Conservation (phyloP, 2,888 invertebrate species). For the Odontothrips loti region DNA sequence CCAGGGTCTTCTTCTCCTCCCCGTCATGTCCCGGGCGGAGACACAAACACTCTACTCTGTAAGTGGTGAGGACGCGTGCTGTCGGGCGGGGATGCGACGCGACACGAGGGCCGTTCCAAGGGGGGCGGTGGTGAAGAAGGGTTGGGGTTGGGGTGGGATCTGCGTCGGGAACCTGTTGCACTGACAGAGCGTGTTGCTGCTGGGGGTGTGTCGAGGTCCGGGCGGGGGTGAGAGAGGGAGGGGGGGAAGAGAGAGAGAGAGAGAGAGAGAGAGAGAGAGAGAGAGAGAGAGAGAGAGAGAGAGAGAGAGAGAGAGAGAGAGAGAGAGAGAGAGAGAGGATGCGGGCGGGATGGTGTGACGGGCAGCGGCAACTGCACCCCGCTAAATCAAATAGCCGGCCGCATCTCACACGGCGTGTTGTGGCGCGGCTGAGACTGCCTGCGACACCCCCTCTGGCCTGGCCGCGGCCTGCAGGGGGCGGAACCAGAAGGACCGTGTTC, state of each 20-base stretch:
- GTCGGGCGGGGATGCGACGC: no score
- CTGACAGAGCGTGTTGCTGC: no score
- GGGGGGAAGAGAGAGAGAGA: not conserved
- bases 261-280: not conserved
- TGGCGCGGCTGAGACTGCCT: not conserved
- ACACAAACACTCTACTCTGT: no score
- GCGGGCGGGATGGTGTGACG: not conserved
- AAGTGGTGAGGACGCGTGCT: no score
- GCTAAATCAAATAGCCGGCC: conserved; percentile 10
- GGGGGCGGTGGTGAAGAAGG: no score
- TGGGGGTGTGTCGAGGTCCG: no score
- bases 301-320: not conserved
- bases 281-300: conserved; percentile 3
- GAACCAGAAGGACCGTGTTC: not conserved
- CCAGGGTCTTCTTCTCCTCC: no score
- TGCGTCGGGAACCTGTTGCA: no score
- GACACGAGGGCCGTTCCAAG: no score
- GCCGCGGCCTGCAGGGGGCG: no score
- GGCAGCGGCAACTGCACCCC: conserved; percentile 15
- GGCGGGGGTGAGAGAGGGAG: not conserved
- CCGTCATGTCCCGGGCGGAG: no score
- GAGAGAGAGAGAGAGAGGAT: not conserved
- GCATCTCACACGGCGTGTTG: not conserved
- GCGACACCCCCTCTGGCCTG: not conserved
- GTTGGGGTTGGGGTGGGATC: no score